Base-by-base conservation (phyloP, 2,797 vertebrate genomes). In the Sarcophilus harrisii region DNA sequence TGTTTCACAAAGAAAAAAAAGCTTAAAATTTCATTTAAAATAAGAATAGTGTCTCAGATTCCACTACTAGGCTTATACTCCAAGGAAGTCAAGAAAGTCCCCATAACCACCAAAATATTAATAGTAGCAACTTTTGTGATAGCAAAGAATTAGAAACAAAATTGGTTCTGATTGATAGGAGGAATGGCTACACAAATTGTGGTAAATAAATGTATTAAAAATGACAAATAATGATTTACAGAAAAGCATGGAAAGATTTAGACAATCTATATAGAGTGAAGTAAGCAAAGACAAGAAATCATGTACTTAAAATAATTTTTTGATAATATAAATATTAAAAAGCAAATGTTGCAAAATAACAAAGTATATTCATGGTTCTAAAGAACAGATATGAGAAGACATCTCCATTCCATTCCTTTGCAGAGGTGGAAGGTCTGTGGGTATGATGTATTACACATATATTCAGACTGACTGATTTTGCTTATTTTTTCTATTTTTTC, bases 21-120 rank as follows among this genome's bases (percentile, higher is more conserved):
- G 59, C 49, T 49, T 95, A 2, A 94, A 93, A 73, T 92, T 96
- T 96, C 57, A 58, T 58, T n/a, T 92, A 93, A 96, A 92, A 30
- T 54, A 45, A 96, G 96, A 94, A 45, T 13, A 92, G 49, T 13
- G 29, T 94, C 8, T 24, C 18, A 45, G 38, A 81, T 24, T 27
- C 38, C 38, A 81, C 38, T 27, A 45, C n/a, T 81, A 27, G 38
- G 9, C 0, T 38, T 73, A 24, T 49, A 87, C 9, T 87, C 38
- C 73, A 87, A 49, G 9, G 38, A 87, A 87, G 73, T 21, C 73
- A 87, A 87, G 73, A 11, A 87, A 87, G 21, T 87, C 38, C 38
- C 3, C 73, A 81, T 81, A 81, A 24, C 9, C 24, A 87, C 24
- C 21, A 87, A 87, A 87, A 87, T 87, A 27, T 45, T 45, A 38